These are phyloP conservation scores for Muscicapa striata DNA, from an alignment of 2,797 vertebrate species.

Conservation along the genomic window DNA sequence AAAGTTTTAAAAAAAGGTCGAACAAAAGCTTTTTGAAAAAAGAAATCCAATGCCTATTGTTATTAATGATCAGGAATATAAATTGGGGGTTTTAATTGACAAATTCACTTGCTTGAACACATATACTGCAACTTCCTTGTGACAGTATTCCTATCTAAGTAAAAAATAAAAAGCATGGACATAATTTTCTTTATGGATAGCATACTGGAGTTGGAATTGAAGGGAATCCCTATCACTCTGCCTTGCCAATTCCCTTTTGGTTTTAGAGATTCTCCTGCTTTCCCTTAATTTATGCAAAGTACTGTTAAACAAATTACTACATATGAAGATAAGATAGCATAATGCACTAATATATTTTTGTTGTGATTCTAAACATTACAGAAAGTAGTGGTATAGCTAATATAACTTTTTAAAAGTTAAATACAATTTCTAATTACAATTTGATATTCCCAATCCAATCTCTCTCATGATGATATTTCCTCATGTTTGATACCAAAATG, in stretches of 20 bases:
- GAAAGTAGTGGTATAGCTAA: slow-evolving; percentile 64
- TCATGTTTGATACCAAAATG: slow-evolving; percentile 29
- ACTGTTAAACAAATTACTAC: slow-evolving; percentile 72
- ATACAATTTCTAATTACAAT: slow-evolving; percentile 54
- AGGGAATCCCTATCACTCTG: slow-evolving; percentile 6
- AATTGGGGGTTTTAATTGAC: background rate
- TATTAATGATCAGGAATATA: background rate
- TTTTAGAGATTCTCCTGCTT: slow-evolving; percentile 60
- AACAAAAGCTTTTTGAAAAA: background rate
- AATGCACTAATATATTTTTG: slow-evolving; percentile 63
- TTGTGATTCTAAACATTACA: slow-evolving; percentile 67
- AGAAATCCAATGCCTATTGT: background rate
- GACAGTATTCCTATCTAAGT: background rate
- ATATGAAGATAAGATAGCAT: slow-evolving; percentile 63
- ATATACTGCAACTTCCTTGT: background rate
- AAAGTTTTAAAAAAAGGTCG: background rate
- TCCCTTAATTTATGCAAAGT: slow-evolving; percentile 65
- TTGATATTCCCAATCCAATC: slow-evolving; percentile 48
- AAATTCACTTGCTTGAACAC: background rate
- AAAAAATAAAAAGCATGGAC: background rate
- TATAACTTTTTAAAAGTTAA: slow-evolving; percentile 65
- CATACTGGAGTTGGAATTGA: background rate
- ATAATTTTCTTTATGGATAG: background rate
- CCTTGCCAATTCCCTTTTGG: slow-evolving; percentile 34
- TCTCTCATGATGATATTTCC: slow-evolving; percentile 8